These are phyloP conservation scores for Emydura subglobosa DNA, from an alignment of 2,113 vertebrate species.

Conservation along the genomic window DNA sequence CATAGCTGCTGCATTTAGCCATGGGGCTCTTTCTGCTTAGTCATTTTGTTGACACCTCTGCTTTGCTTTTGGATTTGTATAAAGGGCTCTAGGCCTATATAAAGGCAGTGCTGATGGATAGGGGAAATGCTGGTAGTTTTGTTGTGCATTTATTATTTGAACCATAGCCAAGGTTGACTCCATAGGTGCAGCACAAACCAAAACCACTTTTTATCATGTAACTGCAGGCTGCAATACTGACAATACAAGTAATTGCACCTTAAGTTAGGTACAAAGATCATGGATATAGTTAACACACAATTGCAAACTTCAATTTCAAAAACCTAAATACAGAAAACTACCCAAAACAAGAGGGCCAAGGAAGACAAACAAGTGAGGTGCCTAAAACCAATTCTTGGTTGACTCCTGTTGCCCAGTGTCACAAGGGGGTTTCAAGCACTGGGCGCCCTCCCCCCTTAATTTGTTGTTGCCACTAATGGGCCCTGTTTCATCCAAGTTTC, in stretches of 20 bases:
- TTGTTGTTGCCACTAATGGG: neutral
- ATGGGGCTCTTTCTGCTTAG: constrained; percentile 72
- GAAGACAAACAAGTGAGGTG: neutral
- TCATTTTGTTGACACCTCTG: constrained; percentile 53
- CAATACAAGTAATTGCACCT: neutral
- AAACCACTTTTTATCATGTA: neutral
- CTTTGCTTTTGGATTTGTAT: constrained; percentile 48
- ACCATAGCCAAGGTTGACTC: neutral
- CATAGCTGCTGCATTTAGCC: constrained; percentile 53
- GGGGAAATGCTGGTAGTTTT: constrained; percentile 30
- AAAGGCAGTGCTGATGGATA: constrained; percentile 38
- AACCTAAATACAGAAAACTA: neutral
- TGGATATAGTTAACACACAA: neutral
- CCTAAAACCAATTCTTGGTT: neutral
- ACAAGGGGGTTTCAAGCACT: neutral
- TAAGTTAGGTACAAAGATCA: neutral
- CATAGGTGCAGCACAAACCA: neutral
- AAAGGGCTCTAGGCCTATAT: constrained; percentile 18
- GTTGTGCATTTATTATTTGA: constrained; percentile 16
- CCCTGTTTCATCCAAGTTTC: neutral
- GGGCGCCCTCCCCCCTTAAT: no score
- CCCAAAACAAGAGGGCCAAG: neutral
- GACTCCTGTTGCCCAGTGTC: neutral
- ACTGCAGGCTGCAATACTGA: neutral
- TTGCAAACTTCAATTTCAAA: neutral